These are phyloP conservation scores for Glaucopsyche alexis DNA, from an alignment of 2,888 invertebrate genomes.

Conservation along the genomic window DNA sequence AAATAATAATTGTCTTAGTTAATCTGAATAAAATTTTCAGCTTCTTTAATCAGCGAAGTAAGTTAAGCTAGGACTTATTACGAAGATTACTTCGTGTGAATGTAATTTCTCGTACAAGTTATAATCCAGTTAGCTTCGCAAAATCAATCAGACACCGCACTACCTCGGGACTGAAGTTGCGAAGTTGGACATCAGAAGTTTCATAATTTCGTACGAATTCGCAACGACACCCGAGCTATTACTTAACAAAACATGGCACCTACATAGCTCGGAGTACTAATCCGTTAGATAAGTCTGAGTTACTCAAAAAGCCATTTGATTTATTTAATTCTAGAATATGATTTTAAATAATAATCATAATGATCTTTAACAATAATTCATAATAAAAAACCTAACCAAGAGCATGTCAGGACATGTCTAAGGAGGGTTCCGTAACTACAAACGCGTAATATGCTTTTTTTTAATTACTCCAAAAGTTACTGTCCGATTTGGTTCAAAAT, in stretches of 20 bases:
- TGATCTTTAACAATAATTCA: no score
- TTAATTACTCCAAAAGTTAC: no score
- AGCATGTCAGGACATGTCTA: no score
- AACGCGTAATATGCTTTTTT: no score
- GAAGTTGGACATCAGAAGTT: conserved; percentile 28
- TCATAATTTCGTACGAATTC: conserved; percentile 35
- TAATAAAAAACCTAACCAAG: no score
- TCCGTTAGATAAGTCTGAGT: neutral
- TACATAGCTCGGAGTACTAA: conserved; percentile 36
- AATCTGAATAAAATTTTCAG: no score
- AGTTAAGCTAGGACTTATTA: neutral
- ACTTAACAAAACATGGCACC: conserved; percentile 40
- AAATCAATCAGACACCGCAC: conserved; percentile 35
- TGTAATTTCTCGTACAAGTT: conserved; percentile 27
- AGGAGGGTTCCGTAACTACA: no score
- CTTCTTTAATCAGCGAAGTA: neutral
- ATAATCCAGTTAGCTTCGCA: conserved; percentile 34
- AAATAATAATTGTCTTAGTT: no score
- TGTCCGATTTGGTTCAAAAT: no score
- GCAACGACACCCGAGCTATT: conserved; percentile 37
- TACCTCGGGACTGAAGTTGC: conserved; percentile 34
- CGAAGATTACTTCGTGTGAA: neutral
- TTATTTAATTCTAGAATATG: neutral
- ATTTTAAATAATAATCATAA: no score
- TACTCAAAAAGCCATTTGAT: neutral